A percentile compares a stretch with the other conserved stretches of the same genome.
Conservation (phyloP, 37 sponge, comb jelly and placozoan species). For the Agelas oroides region DNA sequence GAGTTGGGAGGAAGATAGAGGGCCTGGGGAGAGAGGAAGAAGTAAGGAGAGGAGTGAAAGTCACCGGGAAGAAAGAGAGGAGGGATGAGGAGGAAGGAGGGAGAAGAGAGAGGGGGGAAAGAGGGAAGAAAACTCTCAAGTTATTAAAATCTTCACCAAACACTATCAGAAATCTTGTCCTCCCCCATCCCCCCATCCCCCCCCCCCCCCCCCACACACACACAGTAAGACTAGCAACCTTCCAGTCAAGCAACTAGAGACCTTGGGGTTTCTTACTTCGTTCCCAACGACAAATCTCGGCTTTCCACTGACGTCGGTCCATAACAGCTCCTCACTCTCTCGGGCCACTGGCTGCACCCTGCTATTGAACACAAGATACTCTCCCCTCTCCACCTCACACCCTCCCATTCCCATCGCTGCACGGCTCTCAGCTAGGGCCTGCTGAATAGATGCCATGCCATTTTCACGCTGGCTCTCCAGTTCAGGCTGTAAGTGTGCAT, state of each 20-base stretch:
- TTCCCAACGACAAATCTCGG: conserved; percentile 82
- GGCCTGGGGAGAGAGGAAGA: conserved; percentile 44
- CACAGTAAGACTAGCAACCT: too few relatives aligned
- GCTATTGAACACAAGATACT: conserved; percentile 58
- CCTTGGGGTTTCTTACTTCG: too few relatives aligned
- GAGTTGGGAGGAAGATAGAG: conserved; percentile 71
- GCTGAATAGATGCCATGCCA: conserved; percentile 17
- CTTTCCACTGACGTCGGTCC: conserved; percentile 57
- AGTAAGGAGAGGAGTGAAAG: neutral
- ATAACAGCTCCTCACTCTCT: conserved; percentile 36
- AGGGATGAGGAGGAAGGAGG: neutral
- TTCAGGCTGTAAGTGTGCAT: conserved; percentile 22
- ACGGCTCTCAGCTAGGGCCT: conserved; percentile 12
- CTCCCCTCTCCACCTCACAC: conserved; percentile 11
- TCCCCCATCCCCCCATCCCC: too few relatives aligned
- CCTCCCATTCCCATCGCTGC: conserved; percentile 11
- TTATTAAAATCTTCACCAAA: too few relatives aligned
- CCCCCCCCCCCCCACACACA: too few relatives aligned
- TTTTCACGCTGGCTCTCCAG: conserved; percentile 34
- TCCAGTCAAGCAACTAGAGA: too few relatives aligned
- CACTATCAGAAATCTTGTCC: too few relatives aligned
- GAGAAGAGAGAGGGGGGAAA: neutral
- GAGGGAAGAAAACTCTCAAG: too few relatives aligned
- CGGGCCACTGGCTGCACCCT: conserved; percentile 41
- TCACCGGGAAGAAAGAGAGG: too few relatives aligned